Evolutionary conservation across 2,797 vertebrate genomes (phyloP), one percentile per base, ranked within the genome.

Genomic region (Rhadinocentrus ornatus): DNA sequence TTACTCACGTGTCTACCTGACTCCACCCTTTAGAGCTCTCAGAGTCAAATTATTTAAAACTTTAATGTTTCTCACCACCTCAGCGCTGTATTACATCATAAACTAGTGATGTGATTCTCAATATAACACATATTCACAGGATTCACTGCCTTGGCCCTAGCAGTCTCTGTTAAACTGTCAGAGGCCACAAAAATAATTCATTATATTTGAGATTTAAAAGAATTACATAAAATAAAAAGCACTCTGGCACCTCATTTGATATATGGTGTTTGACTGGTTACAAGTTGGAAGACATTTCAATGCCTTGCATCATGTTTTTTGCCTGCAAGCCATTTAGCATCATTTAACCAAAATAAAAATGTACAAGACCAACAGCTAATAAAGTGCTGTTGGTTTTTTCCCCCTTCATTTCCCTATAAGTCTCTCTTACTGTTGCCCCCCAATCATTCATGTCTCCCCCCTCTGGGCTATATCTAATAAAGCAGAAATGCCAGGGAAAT

Each of bases 401-500:
- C 15, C 39, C 7, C 1, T n/a, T 48, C 10, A 22, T 22, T 22
- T n/a, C 46, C 37, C 37, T 63, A 29, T 39, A 1, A 3, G 55
- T 68, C 57, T 13, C 24, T 54, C 67, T 68, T 2, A 27, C 62
- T 32, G 55, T 62, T 70, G 55, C 34, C 60, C 15, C 31, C 7
- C 7, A 32, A 39, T 52, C 39, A 5, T 55, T 67, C 50, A 32
- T 18, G 46, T 57, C 74, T 32, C 55, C 62, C 32, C 72, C 73
- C 75, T 55, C 55, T 18, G 60, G 77, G 50, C 79, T 80, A 82
- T 84, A 86, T 91, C 88, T 88, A 88, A 86, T 83, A 82, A 82
- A 74, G 61, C 89, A 91, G 88, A 91, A 91, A 89, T 88, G 82
- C 80, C 83, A 86, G 67, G n/a, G 76, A 89, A 85, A 73, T 93